phyloP scores from a whole-genome alignment of 2,797 vertebrate genomes.

The Chelidonichthys spinosus region DNA sequence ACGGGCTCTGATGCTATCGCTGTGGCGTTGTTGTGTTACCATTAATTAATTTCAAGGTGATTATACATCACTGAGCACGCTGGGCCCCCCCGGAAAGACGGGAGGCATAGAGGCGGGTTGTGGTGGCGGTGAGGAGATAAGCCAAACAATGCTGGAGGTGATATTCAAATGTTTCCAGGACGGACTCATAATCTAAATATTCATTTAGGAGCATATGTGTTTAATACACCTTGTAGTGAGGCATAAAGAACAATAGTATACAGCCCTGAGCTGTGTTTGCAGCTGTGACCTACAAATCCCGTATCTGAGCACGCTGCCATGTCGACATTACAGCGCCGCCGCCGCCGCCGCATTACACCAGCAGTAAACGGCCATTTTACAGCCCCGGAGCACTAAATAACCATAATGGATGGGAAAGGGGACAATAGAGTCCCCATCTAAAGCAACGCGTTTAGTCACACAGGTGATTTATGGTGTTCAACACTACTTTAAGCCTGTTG shows the following conservation, averaged over 20 bases:
- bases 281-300: slow-evolving; percentile 77
- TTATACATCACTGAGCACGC: slow-evolving; percentile 81
- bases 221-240: slow-evolving; percentile 75
- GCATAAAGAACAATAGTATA: slow-evolving; percentile 65
- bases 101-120: slow-evolving; percentile 44
- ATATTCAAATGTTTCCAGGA: slow-evolving; percentile 83
- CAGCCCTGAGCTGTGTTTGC: slow-evolving; percentile 68
- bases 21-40: slow-evolving; percentile 77
- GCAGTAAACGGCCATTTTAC: slow-evolving; percentile 28
- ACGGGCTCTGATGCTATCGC: slow-evolving; percentile 79
- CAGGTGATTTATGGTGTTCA: neutral
- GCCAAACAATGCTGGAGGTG: slow-evolving; percentile 81
- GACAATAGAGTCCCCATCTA: neutral
- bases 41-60: slow-evolving; percentile 89
- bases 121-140: slow-evolving; percentile 76
- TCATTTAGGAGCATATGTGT: slow-evolving; percentile 78
- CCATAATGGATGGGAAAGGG: slow-evolving; percentile 4
- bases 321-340: slow-evolving; percentile 50
- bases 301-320: slow-evolving; percentile 59
- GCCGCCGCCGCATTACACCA: slow-evolving; percentile 18
- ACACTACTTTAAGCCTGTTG: neutral
- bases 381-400: slow-evolving; percentile 30
- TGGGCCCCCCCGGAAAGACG: slow-evolving; percentile 38
- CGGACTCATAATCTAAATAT: slow-evolving; percentile 79
- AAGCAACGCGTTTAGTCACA: neutral